Conservation (phyloP, 2,113 vertebrate genomes). For the Spilogale gracilis region DNA sequence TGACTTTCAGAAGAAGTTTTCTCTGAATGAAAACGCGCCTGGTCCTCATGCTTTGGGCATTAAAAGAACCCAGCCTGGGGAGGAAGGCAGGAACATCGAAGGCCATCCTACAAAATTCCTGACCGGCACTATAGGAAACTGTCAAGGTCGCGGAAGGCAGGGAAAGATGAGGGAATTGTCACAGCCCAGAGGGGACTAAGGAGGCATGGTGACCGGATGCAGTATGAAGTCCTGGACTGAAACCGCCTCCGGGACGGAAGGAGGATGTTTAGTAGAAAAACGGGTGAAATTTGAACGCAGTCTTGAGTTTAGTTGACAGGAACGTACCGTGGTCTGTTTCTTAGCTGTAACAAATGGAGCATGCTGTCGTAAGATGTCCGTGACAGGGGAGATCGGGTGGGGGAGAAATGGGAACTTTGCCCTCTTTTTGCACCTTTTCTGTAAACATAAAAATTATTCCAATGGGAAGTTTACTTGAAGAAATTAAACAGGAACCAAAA, state of each 20-base stretch:
- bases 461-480: not conserved
- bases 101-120: constrained; percentile 16
- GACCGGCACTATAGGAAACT: not conserved
- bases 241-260: not conserved
- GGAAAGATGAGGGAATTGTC: not conserved
- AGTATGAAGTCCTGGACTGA: not conserved
- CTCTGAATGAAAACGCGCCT: not conserved
- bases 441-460: not conserved
- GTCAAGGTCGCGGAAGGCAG: not conserved
- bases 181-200: not conserved
- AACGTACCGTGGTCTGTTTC: not conserved
- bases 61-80: not conserved
- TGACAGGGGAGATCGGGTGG: not conserved
- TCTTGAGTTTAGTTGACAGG: not conserved
- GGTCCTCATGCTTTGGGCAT: not conserved
- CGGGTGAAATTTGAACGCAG: not conserved
- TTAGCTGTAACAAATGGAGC: not conserved
- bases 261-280: not conserved
- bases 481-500: not conserved
- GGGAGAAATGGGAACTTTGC: not conserved
- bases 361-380: not conserved
- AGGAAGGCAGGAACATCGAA: not conserved
- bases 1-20: not conserved
- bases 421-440: not conserved
- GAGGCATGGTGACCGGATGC: not conserved